phyloP scores from a whole-genome alignment of 2,888 invertebrate genomes.

The Disparrhopalites patrizii region DNA sequence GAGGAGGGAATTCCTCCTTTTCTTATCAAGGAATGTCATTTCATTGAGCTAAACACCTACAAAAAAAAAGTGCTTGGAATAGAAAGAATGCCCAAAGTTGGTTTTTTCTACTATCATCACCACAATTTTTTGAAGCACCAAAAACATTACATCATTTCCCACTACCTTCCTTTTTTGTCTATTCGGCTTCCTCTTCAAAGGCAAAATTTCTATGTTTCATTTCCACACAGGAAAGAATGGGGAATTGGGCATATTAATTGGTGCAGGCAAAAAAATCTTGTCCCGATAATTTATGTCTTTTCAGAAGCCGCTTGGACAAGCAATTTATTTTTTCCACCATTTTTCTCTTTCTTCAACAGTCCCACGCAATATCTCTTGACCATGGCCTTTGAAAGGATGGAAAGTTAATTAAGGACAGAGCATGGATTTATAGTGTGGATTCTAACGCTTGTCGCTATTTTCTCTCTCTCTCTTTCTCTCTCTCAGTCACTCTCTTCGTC shows the following conservation, averaged over 20 bases:
- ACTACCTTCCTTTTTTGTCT: background rate
- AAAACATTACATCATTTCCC: background rate
- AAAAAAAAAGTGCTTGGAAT: too few relatives aligned
- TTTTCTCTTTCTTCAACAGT: too few relatives aligned
- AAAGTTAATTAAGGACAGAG: too few relatives aligned
- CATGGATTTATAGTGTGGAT: too few relatives aligned
- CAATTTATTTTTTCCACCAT: conserved; percentile 26
- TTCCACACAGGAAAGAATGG: background rate
- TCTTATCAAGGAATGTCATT: too few relatives aligned
- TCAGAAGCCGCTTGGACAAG: conserved; percentile 24
- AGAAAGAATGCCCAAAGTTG: background rate
- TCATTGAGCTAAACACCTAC: too few relatives aligned
- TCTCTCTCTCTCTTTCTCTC: too few relatives aligned
- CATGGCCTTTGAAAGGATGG: too few relatives aligned
- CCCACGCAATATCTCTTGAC: too few relatives aligned
- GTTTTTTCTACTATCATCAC: background rate
- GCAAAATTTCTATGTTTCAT: background rate
- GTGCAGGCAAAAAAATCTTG: conserved; percentile 15
- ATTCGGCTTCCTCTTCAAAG: background rate
- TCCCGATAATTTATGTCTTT: conserved; percentile 21
- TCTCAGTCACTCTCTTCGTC: too few relatives aligned
- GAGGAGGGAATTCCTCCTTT: background rate
- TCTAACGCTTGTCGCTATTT: too few relatives aligned
- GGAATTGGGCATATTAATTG: conserved; percentile 25
- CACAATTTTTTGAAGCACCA: background rate